phyloP scores from a whole-genome alignment of 2,797 vertebrate genomes.

The Sebastiscus albofasciatus region DNA sequence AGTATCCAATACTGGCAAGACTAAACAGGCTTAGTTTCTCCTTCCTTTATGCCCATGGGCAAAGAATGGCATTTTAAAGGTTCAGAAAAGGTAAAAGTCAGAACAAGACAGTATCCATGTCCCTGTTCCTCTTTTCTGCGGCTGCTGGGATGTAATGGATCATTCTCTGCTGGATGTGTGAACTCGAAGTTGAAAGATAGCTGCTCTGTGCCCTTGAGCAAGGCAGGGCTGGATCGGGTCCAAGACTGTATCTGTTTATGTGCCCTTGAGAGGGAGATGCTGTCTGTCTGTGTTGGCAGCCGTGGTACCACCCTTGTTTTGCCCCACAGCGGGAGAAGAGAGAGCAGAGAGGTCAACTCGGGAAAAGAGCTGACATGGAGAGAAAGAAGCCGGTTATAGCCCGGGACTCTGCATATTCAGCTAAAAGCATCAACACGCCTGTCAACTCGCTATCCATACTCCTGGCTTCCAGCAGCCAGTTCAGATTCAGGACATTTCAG shows the following conservation, averaged over 20 bases:
- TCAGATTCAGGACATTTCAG: constrained; percentile 45
- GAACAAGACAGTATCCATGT: not conserved
- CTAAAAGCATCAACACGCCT: constrained; percentile 56
- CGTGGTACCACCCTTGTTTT: constrained; percentile 55
- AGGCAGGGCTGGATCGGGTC: constrained; percentile 35
- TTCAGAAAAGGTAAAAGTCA: constrained; percentile 3
- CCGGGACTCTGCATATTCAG: constrained; percentile 64
- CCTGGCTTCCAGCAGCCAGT: constrained; percentile 46
- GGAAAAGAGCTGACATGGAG: constrained; percentile 69
- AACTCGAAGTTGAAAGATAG: constrained; percentile 35
- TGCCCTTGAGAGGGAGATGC: constrained; percentile 59
- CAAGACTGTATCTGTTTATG: constrained; percentile 47
- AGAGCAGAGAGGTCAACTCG: constrained; percentile 61
- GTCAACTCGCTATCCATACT: constrained; percentile 50
- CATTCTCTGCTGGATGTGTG: constrained; percentile 3
- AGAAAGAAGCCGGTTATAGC: constrained; percentile 59
- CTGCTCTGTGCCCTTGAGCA: constrained; percentile 38
- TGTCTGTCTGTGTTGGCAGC: constrained; percentile 58
- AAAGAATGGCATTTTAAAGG: not conserved
- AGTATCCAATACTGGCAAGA: constrained; percentile 8
- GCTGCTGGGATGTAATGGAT: constrained; percentile 1
- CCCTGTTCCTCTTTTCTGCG: not conserved
- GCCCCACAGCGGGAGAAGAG: constrained; percentile 57
- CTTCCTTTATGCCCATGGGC: constrained; percentile 10
- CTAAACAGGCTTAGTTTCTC: constrained; percentile 26